Evolutionary conservation across 2,113 vertebrate genomes (phyloP), one percentile per base, ranked within the genome.

Genomic region (Reinhardtius hippoglossoides): DNA sequence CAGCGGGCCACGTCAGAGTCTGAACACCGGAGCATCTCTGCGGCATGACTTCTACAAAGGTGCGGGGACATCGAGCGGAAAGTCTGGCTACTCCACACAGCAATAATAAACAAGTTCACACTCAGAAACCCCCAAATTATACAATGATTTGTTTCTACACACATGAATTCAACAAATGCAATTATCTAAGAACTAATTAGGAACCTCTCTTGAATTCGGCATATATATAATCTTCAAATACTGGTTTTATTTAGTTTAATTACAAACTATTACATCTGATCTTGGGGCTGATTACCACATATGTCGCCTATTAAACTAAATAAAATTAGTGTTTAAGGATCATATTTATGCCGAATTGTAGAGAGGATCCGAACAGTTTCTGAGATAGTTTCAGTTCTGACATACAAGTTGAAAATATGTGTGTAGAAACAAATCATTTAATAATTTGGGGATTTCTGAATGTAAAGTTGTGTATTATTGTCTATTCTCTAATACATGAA

Each of bases 11-110:
- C 13, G 46, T 18, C 77, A 44, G 5, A 65, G 62, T 67, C 67
- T 93, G 58, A 88, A 86, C 5, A 87, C 89, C 0, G 61, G 88
- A 23, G 57, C 27, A 23, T 14, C 62, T 58, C 52, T 83, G 0
- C 83, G 69, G 5, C 87, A 71, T 10, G 87, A 93, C 55, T 90
- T 88, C 57, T 83, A 84, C 15, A 92, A 92, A 91, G 93, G 93
- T 94, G 0, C 3, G 61, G 20, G 6, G 12, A n/a, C 18, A n/a
- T n/a, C 2, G 27, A 20, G 58, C 20, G 9, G 50, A 7, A 18
- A 6, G 46, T 50, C 16, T 16, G 15, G 46, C 16, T 50, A 1
- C 46, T 50, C 46, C 4, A 37, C 46, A 16, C 46, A 2, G 0
- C 6, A 5, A 50, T 24, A n/a, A 3, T 23, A 2, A 2, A 3